A percentile compares a stretch with the other conserved stretches of the same genome.
These are phyloP conservation scores for Pinctada fucata DNA, from an alignment of 2,888 invertebrate genomes.

Conservation along the genomic window DNA sequence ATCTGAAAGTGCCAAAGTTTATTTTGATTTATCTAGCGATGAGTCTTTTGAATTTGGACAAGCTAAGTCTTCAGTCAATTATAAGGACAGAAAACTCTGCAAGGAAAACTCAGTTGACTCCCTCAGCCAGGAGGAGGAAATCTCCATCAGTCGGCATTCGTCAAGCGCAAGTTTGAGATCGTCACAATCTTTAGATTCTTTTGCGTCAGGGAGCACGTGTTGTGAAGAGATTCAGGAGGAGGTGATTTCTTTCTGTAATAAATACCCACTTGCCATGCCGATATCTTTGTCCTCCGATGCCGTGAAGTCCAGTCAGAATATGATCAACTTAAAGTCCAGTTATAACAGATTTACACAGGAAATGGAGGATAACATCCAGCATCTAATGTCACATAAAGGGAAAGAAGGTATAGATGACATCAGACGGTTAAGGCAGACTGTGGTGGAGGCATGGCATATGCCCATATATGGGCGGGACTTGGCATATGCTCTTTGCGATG, in stretches of 20 bases:
- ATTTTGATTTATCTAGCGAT: slow-evolving; percentile 74
- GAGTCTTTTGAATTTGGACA: slow-evolving; percentile 50
- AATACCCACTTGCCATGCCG: slow-evolving; percentile 46
- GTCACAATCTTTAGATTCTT: not conserved
- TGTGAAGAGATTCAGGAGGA: slow-evolving; percentile 38
- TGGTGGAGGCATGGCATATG: slow-evolving; percentile 92
- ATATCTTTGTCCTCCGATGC: slow-evolving; percentile 34
- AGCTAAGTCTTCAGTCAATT: not conserved
- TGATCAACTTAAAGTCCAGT: slow-evolving; percentile 62
- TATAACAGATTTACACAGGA: slow-evolving; percentile 61
- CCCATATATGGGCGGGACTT: slow-evolving; percentile 95
- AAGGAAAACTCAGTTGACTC: slow-evolving; percentile 5
- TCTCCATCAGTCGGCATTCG: slow-evolving; percentile 51
- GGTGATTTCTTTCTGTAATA: slow-evolving; percentile 40
- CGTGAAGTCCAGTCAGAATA: slow-evolving; percentile 48
- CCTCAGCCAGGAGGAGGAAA: slow-evolving; percentile 7
- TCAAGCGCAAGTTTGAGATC: slow-evolving; percentile 54
- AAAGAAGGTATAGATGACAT: slow-evolving; percentile 63
- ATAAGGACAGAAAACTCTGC: not conserved
- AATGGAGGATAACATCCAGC: slow-evolving; percentile 61
- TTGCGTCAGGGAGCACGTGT: slow-evolving; percentile 37
- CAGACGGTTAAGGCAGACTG: slow-evolving; percentile 63
- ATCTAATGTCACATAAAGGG: slow-evolving; percentile 58
- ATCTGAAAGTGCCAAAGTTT: slow-evolving; percentile 74
- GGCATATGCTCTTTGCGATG: slow-evolving; percentile 94